phyloP scores from a whole-genome alignment of 2,113 vertebrate genomes.

The Todiramphus chloris region DNA sequence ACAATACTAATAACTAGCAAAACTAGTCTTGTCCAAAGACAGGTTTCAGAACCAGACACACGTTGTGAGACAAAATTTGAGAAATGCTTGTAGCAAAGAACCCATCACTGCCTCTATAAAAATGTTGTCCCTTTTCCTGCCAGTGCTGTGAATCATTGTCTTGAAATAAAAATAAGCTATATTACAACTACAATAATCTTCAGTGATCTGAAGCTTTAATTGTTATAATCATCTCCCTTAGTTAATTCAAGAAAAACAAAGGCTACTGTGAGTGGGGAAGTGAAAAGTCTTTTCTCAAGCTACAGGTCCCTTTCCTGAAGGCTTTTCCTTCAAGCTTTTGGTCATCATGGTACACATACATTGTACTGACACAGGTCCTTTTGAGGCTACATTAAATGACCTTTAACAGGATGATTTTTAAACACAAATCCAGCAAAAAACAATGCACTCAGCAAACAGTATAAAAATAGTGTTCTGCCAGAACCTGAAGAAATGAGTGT shows the following conservation, averaged over 20 bases:
- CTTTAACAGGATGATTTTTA: not conserved
- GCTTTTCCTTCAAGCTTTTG: not conserved
- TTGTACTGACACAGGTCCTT: not conserved
- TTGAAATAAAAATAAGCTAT: not conserved
- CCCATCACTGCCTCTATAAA: rapidly evolving
- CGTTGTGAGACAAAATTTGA: not conserved
- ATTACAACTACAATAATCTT: not conserved
- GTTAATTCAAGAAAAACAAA: not conserved
- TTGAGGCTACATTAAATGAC: not conserved
- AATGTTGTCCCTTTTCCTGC: not conserved
- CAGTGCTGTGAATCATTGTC: not conserved
- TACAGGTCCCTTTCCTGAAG: not conserved
- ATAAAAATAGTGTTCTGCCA: conserved; percentile 26
- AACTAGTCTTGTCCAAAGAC: not conserved
- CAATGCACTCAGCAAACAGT: not conserved
- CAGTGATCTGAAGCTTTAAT: not conserved
- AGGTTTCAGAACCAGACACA: not conserved
- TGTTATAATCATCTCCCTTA: not conserved
- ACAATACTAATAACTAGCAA: not conserved
- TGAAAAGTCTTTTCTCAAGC: not conserved
- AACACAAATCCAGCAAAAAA: not conserved
- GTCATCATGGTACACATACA: not conserved
- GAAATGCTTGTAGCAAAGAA: not conserved
- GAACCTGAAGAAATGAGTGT: conserved; percentile 32
- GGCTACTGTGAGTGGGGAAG: not conserved